Conservation (phyloP, 2,888 invertebrate species). For the Uropetala carovei region DNA sequence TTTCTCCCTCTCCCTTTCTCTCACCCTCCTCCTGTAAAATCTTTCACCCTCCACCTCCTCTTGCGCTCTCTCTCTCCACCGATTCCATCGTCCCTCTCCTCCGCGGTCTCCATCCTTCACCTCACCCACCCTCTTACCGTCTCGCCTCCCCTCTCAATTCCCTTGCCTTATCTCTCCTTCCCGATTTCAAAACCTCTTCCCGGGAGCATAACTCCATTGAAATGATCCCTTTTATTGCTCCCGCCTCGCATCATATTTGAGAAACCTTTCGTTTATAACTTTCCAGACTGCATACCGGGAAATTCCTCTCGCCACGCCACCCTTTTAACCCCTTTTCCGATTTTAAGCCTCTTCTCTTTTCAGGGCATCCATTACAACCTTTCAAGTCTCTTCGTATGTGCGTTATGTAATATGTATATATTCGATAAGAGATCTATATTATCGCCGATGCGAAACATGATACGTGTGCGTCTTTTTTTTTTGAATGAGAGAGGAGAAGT, state of each 20-base stretch:
- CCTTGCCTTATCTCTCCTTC: not conserved
- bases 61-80: not conserved
- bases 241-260: slow-evolving; percentile 38
- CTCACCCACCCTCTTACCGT: not conserved
- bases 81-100: not conserved
- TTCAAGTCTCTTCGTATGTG: too few species aligned
- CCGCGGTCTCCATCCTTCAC: too few species aligned
- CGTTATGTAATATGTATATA: too few species aligned
- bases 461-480: too few species aligned
- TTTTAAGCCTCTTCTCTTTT: too few species aligned
- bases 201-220: not conserved
- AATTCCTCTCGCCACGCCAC: not conserved
- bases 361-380: too few species aligned
- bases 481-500: too few species aligned
- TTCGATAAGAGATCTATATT: too few species aligned
- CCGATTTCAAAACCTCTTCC: not conserved
- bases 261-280: slow-evolving; percentile 41
- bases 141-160: not conserved
- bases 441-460: too few species aligned
- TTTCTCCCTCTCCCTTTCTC: not conserved
- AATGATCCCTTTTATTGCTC: slow-evolving; percentile 44
- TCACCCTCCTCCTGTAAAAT: not conserved
- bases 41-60: not conserved
- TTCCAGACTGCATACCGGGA: slow-evolving; percentile 29
- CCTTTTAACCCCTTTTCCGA: not conserved